Conservation (phyloP, 2,888 invertebrate species). For the Anorthoa munda region DNA sequence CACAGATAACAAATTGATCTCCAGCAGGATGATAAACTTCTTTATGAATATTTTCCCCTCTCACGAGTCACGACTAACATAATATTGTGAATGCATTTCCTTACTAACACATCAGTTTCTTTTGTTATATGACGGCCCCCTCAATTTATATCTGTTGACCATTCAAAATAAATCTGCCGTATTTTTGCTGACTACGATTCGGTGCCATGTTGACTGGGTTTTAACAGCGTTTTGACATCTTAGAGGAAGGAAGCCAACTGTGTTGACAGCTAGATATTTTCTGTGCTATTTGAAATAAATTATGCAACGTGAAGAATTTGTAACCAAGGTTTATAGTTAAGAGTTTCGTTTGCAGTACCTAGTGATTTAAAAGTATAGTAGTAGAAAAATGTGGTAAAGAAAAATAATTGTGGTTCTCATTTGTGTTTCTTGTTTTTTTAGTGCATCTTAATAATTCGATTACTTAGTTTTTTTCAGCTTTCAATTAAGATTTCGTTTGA, state of each 20-base stretch:
- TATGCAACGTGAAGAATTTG: background rate
- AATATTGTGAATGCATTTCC: conserved; percentile 53
- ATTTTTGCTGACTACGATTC: conserved; percentile 31
- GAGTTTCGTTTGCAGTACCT: background rate
- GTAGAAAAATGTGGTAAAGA: background rate
- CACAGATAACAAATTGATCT: conserved; percentile 35
- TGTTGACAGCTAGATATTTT: conserved; percentile 27
- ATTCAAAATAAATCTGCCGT: conserved; percentile 26
- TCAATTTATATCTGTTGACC: conserved; percentile 46
- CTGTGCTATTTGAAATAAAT: conserved; percentile 2
- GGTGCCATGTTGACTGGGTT: conserved; percentile 42
- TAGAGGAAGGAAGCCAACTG: conserved; percentile 38
- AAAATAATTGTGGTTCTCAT: background rate
- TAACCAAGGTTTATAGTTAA: background rate
- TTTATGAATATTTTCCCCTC: conserved; percentile 26
- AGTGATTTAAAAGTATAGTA: background rate
- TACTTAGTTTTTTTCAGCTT: too few species aligned
- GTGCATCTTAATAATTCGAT: too few species aligned
- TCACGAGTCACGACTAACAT: background rate
- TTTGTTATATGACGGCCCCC: conserved; percentile 33
- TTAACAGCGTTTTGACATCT: conserved; percentile 47
- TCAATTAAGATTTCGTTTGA: too few species aligned
- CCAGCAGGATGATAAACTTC: conserved; percentile 16
- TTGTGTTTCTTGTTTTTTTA: background rate
- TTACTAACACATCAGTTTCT: conserved; percentile 45